phyloP scores from a whole-genome alignment of 2,888 invertebrate genomes.

The Gortyna flavago region DNA sequence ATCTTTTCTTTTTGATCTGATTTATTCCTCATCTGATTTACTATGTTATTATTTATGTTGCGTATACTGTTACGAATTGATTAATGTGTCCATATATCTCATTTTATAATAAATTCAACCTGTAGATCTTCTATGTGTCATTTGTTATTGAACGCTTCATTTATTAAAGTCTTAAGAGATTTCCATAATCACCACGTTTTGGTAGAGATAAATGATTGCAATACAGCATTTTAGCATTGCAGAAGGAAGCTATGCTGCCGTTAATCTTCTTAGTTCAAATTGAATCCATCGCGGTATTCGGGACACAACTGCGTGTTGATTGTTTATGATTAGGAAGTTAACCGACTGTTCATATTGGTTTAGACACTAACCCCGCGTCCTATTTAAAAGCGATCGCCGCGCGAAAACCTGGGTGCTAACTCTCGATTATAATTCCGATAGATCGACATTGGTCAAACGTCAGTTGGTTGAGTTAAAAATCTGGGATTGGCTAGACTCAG shows the following conservation, averaged over 20 bases:
- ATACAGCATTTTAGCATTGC: neutral
- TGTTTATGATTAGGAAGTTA: too few species aligned
- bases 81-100: neutral
- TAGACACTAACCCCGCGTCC: neutral
- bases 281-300: neutral
- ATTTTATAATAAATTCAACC: constrained; percentile 14
- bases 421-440: too few species aligned
- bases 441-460: too few species aligned
- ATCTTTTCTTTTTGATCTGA: constrained; percentile 38
- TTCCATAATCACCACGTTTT: neutral
- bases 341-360: too few species aligned
- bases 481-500: too few species aligned
- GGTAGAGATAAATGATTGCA: neutral
- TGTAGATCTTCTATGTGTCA: constrained; percentile 1
- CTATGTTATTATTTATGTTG: constrained; percentile 10
- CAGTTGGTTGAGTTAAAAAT: too few species aligned
- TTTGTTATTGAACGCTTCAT: neutral
- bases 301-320: too few species aligned
- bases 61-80: constrained; percentile 31
- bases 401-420: too few species aligned
- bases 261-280: neutral
- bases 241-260: neutral
- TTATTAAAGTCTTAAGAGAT: neutral
- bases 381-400: too few species aligned
- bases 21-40: constrained; percentile 10